phyloP scores from a whole-genome alignment of 2,113 vertebrate genomes.

The Zeus faber region DNA sequence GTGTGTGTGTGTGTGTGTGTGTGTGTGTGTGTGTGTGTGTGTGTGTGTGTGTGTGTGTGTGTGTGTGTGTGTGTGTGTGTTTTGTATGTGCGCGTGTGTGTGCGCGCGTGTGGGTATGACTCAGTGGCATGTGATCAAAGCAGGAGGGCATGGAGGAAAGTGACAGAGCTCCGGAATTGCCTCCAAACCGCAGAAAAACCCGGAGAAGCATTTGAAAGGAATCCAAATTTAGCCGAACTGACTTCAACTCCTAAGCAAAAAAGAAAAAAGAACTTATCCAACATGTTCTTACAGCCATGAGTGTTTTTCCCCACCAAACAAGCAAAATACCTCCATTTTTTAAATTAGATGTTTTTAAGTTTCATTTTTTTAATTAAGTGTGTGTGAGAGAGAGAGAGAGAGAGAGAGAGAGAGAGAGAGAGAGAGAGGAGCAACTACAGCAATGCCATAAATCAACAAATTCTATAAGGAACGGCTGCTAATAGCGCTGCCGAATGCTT shows the following conservation, averaged over 20 bases:
- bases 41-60: background rate
- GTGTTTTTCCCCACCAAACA: too few species aligned
- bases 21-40: background rate
- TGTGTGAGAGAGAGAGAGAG: conserved; percentile 8
- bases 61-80: background rate
- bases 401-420: conserved; percentile 1
- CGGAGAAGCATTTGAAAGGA: background rate
- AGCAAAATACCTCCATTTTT: too few species aligned
- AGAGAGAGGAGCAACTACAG: background rate
- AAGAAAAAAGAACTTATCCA: conserved; percentile 43
- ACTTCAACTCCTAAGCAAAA: background rate
- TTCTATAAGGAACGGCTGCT: too few species aligned
- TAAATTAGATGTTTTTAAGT: too few species aligned
- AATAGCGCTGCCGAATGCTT: too few species aligned
- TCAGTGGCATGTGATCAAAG: conserved; percentile 19
- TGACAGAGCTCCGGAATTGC: conserved; percentile 19
- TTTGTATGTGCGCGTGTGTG: background rate
- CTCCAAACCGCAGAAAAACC: background rate
- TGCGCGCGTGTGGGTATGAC: background rate
- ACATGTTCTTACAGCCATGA: background rate
- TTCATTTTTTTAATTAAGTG: too few species aligned
- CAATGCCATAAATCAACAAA: too few species aligned
- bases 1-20: conserved; percentile 9
- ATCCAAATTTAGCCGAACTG: background rate
- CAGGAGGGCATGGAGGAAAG: conserved; percentile 14